Conservation (phyloP, 2,113 vertebrate species). For the Gracilinanus agilis region DNA sequence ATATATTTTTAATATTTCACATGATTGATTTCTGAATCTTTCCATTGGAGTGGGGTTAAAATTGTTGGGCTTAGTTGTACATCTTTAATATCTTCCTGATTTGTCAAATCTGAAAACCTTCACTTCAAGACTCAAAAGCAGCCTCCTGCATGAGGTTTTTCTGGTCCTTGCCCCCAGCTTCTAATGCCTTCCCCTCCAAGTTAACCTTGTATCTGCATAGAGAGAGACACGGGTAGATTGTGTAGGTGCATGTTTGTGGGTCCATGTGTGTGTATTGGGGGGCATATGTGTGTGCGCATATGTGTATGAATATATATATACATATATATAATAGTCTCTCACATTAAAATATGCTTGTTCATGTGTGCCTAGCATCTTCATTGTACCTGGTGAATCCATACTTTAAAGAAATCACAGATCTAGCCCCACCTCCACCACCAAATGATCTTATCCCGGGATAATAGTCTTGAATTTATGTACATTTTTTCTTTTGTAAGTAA, state of each 20-base stretch:
- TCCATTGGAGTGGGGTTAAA: too few relatives aligned
- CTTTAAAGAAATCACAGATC: neutral
- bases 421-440: neutral
- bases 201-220: neutral
- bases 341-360: neutral
- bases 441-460: neutral
- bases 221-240: too few relatives aligned
- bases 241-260: too few relatives aligned
- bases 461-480: neutral
- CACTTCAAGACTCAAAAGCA: neutral
- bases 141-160: neutral
- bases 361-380: neutral
- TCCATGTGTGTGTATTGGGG: too few relatives aligned
- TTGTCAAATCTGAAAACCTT: too few relatives aligned
- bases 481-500: neutral
- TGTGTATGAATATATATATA: neutral
- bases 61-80: too few relatives aligned
- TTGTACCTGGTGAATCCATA: neutral
- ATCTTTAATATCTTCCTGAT: too few relatives aligned
- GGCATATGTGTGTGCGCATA: neutral
- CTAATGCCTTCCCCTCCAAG: neutral
- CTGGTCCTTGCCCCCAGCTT: neutral
- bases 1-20: too few relatives aligned
- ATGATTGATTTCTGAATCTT: too few relatives aligned
- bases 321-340: neutral